Base-by-base conservation (phyloP, 2,888 invertebrate species). In the Dynastes grantii region DNA sequence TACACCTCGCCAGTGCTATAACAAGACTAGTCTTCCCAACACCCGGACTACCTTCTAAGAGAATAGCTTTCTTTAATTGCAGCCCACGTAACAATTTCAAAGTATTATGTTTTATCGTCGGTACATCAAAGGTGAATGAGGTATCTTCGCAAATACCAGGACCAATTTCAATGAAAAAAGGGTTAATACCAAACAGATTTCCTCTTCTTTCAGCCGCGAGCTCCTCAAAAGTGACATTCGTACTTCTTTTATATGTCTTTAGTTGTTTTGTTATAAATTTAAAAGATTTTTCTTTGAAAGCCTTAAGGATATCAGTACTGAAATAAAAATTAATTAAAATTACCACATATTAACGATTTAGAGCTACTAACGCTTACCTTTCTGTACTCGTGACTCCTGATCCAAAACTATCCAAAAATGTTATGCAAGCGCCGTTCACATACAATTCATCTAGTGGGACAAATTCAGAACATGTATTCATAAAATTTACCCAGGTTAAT, bases 1-100 rank as follows among this genome's bases (percentile, higher is more conserved):
- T 93, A 8, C 93, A 92, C 85, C 93, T 94, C 0, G 98, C 98
- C 58, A 99, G 90, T 37, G 97, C 97, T 76, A 94, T 93, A 1
- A 99, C 96, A 77, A 98, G 91, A 83, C 98, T 98, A 0, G 99
- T 99, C 90, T 99, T 99, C 2, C 99, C 99, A 27, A 99, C 98
- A 1, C 99, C 99, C 2, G 99, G 99, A 84, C 97, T 96, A 1
- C 97, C 99, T 90, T 99, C 99, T 22, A 99, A 89, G 76, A 99
- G 91, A 79, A 99, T 93, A 0, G 99, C 97, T 87, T 98, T 96
- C 80, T 95, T 95, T 79, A 98, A 88, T 85, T 98, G 97, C 85
- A 99, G 90, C 0, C 96, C 98, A 78, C 99, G 92, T 55, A 99
- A 88, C 9, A 99, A 87, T 79, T 98, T 92, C 80, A 96, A 90